phyloP scores from a whole-genome alignment of 1,140 invertebrate species.

The Carcinoscorpius rotundicauda region DNA sequence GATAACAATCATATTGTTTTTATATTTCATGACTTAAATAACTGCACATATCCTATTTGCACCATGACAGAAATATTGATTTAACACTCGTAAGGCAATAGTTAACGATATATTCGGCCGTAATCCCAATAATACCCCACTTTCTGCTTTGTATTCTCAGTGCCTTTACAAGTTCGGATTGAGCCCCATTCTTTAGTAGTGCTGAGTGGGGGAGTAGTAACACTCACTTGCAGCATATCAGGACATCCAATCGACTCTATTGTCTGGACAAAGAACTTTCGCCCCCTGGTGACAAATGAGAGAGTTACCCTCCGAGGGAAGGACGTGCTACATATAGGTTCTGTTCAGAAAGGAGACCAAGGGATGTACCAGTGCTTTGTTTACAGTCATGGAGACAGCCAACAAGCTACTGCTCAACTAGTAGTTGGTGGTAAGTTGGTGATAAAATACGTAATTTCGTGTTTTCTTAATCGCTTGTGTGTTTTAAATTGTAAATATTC shows the following conservation, averaged over 20 bases:
- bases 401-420: neutral
- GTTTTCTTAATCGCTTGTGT: too few species aligned
- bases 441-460: too few species aligned
- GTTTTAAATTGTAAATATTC: too few species aligned
- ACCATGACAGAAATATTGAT: too few species aligned
- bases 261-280: conserved; percentile 32
- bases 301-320: conserved; percentile 10
- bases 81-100: too few species aligned
- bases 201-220: conserved; percentile 46
- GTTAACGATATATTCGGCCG: too few species aligned
- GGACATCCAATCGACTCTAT: conserved; percentile 32
- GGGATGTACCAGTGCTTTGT: conserved; percentile 55
- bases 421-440: neutral
- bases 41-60: too few species aligned
- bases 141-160: conserved; percentile 9
- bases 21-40: too few species aligned
- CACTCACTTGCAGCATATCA: conserved; percentile 31
- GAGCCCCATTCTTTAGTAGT: conserved; percentile 46
- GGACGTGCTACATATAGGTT: conserved; percentile 45
- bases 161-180: conserved; percentile 21
- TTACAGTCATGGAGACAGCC: conserved; percentile 42
- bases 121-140: too few species aligned
- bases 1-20: too few species aligned
- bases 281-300: conserved; percentile 10
- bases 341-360: conserved; percentile 58